Evolutionary conservation across 2,888 invertebrate genomes (phyloP), one percentile per base, ranked within the genome.

Genomic region (Crematogaster levior): DNA sequence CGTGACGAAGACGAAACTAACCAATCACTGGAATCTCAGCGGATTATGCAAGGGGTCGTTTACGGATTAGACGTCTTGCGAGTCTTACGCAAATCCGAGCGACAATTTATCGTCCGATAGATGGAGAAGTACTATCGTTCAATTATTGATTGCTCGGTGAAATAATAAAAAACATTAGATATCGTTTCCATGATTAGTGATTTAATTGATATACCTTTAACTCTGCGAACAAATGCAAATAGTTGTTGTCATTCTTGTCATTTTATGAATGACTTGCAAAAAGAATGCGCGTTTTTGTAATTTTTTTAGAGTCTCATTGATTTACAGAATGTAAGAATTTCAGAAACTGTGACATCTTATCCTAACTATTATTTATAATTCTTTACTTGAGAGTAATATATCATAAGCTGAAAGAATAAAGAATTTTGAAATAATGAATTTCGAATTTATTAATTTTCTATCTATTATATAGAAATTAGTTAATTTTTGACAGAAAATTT

Each of bases 1-100:
- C 61, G 79, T n/a, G n/a, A n/a, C 68, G 84, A 72, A 83, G 83
- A 81, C 82, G 82, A 89, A 88, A 87, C 88, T 90, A 86, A 40
- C 86, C 88, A 87, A 90, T 90, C 88, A 88, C 79, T 81, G 73
- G 73, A 79, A 83, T 74, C 85, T 82, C 60, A 58, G 65, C 58
- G 86, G 65, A 88, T 90, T 89, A 87, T 88, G 90, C 88, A 90
- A 90, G 90, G 73, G 66, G 86, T 89, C 88, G 82, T 85, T 85
- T 87, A 82, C 81, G 88, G 87, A 89, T 89, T 87, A 88, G 85
- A 87, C 81, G 81, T 90, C 65, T 85, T 34, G 58, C 58, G 66
- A 73, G 10, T 58, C 84, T 89, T 85, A 85, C 85, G 89, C 89
- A 89, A 88, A 89, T 84, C 88, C 72, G 46, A 60, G 34, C 21